A percentile compares a stretch with the other conserved stretches of the same genome.
These are phyloP conservation scores for Rhodeus uyekii DNA, from an alignment of 2,797 vertebrate species.

Conservation along the genomic window DNA sequence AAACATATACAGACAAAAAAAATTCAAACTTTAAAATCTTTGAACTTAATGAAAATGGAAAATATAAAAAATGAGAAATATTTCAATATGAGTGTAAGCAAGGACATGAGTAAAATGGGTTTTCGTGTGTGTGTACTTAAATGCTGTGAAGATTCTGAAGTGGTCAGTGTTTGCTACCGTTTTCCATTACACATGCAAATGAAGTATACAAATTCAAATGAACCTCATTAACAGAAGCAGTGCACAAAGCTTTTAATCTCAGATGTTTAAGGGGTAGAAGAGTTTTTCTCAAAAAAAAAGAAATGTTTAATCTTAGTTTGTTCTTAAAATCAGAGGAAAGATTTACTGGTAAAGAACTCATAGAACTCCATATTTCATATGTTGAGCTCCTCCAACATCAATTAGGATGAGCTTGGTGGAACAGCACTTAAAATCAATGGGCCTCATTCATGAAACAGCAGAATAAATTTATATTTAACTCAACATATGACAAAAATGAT, in stretches of 20 bases:
- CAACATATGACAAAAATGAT: neutral
- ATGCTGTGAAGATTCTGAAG: slow-evolving; percentile 43
- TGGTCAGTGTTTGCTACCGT: slow-evolving; percentile 44
- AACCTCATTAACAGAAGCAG: slow-evolving; percentile 44
- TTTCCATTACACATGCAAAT: slow-evolving; percentile 62
- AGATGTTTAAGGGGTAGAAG: slow-evolving; percentile 11
- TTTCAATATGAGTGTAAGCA: neutral
- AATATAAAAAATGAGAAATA: neutral
- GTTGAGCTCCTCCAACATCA: neutral
- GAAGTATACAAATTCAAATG: slow-evolving; percentile 70
- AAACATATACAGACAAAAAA: too few species aligned
- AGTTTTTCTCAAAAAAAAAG: slow-evolving; percentile 31
- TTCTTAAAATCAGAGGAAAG: slow-evolving; percentile 29
- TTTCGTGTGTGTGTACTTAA: slow-evolving; percentile 36
- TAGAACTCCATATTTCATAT: neutral
- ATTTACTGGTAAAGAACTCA: neutral
- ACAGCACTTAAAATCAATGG: neutral
- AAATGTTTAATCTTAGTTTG: slow-evolving; percentile 19
- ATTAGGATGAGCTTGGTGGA: neutral
- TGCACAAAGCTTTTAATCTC: slow-evolving; percentile 40
- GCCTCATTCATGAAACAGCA: neutral
- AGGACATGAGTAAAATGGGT: neutral
- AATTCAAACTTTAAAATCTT: neutral
- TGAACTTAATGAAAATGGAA: neutral
- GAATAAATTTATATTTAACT: neutral